phyloP scores from a whole-genome alignment of 2,797 vertebrate species.

The Loris lydekkerianus region DNA sequence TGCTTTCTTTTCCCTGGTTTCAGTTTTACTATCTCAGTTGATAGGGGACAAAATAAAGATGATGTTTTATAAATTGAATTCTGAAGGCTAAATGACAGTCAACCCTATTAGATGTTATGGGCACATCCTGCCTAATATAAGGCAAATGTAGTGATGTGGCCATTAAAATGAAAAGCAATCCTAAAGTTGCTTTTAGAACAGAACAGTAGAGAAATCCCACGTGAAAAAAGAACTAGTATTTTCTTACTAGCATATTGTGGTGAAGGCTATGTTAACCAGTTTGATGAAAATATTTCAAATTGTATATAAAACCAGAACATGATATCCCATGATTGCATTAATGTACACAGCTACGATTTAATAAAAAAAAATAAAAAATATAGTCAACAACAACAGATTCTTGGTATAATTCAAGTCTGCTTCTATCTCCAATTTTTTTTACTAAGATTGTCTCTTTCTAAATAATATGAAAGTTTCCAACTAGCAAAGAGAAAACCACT shows the following conservation, averaged over 20 bases:
- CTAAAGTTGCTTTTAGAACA: constrained; percentile 5
- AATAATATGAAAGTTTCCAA: constrained; percentile 47
- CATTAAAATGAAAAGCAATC: neutral
- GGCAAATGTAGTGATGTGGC: neutral
- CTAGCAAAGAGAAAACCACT: neutral
- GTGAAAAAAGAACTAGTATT: neutral
- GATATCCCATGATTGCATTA: no score
- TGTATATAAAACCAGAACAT: no score
- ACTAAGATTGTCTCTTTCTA: constrained; percentile 40
- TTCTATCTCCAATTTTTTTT: constrained; percentile 24
- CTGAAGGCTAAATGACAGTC: neutral
- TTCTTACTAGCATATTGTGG: neutral
- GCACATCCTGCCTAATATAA: neutral
- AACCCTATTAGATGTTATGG: neutral
- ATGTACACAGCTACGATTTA: no score
- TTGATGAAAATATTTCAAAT: no score
- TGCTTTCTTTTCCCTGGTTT: neutral
- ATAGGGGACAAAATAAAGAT: neutral
- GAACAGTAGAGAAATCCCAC: neutral
- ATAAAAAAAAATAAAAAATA: no score
- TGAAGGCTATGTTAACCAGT: no score
- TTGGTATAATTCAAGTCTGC: neutral
- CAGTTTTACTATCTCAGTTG: neutral
- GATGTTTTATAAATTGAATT: constrained; percentile 57
- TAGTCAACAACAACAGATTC: neutral